phyloP scores from a whole-genome alignment of 2,797 vertebrate genomes.

The Nasua narica region DNA sequence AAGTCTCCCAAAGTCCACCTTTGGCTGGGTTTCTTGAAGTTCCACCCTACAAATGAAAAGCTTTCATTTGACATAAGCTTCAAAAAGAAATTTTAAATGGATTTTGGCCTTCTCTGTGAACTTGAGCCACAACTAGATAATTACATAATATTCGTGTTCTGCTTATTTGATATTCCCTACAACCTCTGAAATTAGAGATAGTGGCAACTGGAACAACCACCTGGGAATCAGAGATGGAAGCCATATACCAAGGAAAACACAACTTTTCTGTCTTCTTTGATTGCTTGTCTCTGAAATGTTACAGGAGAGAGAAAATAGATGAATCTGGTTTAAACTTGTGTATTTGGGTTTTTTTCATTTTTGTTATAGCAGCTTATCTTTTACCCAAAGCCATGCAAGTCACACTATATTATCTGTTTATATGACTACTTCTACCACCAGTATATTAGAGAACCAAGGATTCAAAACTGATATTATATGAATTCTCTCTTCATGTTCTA shows the following conservation, averaged over 20 bases:
- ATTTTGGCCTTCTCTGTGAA: not conserved
- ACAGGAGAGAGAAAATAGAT: not conserved
- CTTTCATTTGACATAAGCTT: not conserved
- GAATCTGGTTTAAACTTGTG: not conserved
- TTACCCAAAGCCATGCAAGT: not conserved
- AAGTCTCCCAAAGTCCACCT: not conserved
- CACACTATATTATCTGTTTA: not conserved
- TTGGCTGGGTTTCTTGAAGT: not conserved
- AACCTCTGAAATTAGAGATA: not conserved
- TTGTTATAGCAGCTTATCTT: not conserved
- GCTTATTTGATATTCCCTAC: not conserved
- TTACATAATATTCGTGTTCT: not conserved
- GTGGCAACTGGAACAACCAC: not conserved
- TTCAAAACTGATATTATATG: not conserved
- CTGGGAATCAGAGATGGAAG: not conserved
- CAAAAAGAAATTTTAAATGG: not conserved
- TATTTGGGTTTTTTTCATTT: not conserved
- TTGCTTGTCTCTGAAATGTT: not conserved
- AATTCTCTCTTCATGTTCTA: not conserved
- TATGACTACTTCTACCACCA: not conserved
- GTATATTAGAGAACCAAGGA: no score
- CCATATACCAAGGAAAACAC: not conserved
- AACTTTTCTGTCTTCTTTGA: not conserved
- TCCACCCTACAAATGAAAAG: not conserved
- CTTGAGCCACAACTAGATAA: not conserved